Base-by-base conservation (phyloP, 2,888 invertebrate species). In the Spodoptera picta region DNA sequence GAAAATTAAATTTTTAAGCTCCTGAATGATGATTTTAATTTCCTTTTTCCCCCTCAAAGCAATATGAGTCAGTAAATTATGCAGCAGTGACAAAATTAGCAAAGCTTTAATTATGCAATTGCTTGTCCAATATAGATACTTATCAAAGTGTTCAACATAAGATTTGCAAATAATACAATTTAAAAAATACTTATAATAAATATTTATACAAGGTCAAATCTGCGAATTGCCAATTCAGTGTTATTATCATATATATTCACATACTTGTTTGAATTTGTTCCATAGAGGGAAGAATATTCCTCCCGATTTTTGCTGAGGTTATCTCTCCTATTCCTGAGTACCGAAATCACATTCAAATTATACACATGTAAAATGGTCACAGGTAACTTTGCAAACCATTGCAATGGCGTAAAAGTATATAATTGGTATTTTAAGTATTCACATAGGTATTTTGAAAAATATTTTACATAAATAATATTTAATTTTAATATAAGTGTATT, bases 311-410 rank as follows among this genome's bases (percentile, higher is more conserved):
- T 92, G 84, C 83, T 84, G 87, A 83, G 85, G 88, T 91, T 91
- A 89, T 93, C 93, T 89, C 94, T 89, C 79, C 90, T 93, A 92
- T 85, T 92, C 93, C 94, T 94, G 90, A 90, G 90, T 87, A 86
- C 85, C 75, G 68, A 91, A 91, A 90, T 79, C 66, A 81, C 62
- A 80, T 65, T 53, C 48, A 75, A 59, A 65, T 72, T 69, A 72
- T 24, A 77, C 51, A 74, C 24, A 73, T 55, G 36, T 41, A 48
- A 45, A 27, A 9, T 50, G 19, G 9, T 36, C 11, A 51, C 44
- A 11, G 41, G 46, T 45, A 3, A 62, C 14, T 60, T 62, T 48
- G 10, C 48, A n/a, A 46, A 14, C 48, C 48, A 31, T 24, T 5
- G n/a, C n/a, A 48, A 27, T 36, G 7, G 36, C 27, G 6, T 36